Percentiles rank a stretch among this genome's conserved stretches.
phyloP scores from a whole-genome alignment of 2,888 invertebrate genomes.

The Steinernema scapterisci region DNA sequence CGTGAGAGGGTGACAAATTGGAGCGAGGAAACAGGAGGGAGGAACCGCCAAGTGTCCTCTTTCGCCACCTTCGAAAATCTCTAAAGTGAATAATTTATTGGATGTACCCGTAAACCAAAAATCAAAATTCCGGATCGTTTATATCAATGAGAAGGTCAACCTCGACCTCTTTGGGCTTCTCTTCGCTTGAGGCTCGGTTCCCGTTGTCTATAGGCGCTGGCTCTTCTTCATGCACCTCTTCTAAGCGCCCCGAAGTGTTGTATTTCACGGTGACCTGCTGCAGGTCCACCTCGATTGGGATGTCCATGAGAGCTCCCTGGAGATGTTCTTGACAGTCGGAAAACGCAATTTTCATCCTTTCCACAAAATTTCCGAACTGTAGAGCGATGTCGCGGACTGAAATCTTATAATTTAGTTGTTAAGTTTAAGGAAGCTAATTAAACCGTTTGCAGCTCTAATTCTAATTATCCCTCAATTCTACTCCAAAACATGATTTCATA shows the following conservation, averaged over 20 bases:
- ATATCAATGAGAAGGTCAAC: constrained; percentile 13
- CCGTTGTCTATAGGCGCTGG: neutral
- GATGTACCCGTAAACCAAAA: neutral
- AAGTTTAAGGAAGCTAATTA: no score
- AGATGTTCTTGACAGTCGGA: constrained; percentile 23
- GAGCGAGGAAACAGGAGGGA: no score
- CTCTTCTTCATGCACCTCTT: neutral
- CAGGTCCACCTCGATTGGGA: constrained; percentile 14
- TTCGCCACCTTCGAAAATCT: no score
- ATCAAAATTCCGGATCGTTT: neutral
- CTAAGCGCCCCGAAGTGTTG: constrained; percentile 1
- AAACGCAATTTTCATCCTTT: neutral
- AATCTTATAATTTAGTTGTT: constrained; percentile 37
- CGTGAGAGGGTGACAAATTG: no score
- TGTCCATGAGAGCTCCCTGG: constrained; percentile 9
- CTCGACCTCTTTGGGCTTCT: neutral
- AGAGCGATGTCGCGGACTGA: constrained; percentile 84
- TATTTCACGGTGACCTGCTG: constrained; percentile 25
- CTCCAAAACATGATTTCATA: neutral
- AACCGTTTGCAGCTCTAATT: no score
- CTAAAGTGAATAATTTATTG: neutral
- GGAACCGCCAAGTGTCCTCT: no score
- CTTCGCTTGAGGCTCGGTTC: neutral
- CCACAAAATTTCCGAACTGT: constrained; percentile 63
- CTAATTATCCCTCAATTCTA: neutral